Base-by-base conservation (phyloP, 2,888 invertebrate genomes). In the Metacarcinus magister region DNA sequence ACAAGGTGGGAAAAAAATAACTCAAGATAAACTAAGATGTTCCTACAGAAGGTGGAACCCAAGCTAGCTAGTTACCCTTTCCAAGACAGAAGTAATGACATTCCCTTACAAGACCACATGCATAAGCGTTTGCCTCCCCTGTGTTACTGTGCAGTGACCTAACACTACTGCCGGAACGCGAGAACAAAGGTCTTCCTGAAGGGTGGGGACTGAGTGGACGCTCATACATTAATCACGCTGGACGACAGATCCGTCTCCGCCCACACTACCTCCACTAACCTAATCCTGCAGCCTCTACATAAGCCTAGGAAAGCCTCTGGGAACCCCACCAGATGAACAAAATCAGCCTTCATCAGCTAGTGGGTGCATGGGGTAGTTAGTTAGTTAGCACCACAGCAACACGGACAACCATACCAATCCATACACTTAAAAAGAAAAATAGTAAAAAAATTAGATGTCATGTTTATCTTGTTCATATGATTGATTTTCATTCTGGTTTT, bases 251-350 rank as follows among this genome's bases (percentile, higher is more conserved):
- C 82, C 13, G 32, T 23, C 82, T 28, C 32, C 32, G 32, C 82
- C 82, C 82, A 82, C 82, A 82, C 28, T 82, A 32, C 82, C 82
- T 82, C 82, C 32, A 32, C 82, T 82, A 82, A 82, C 82, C 82
- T 82, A 32, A 82, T 82, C 82, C 82, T 32, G 32, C 82, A 2
- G 32, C 32, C 82, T 82, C 32, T 32, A 32, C 82, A 28, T 82
- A 82, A 82, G 82, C 82, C 82, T 28, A n/a, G 32, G 8, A n/a
- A 82, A 82, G 82, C 82, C 32, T 82, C 32, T 82, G 82, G 4
- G 32, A 82, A 8, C 32, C 82, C 82, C 32, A 32, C 82, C 23
- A 32, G 32, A 82, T 32, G 28, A 28, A 10, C 82, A 32, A 32
- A 82, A 13, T 82, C 82, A 10, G 10, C 23, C 32, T 32, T 32